Percentiles rank a stretch among this genome's conserved stretches.
Conservation (phyloP, 2,113 vertebrate species). For the Crotalus helleri region DNA sequence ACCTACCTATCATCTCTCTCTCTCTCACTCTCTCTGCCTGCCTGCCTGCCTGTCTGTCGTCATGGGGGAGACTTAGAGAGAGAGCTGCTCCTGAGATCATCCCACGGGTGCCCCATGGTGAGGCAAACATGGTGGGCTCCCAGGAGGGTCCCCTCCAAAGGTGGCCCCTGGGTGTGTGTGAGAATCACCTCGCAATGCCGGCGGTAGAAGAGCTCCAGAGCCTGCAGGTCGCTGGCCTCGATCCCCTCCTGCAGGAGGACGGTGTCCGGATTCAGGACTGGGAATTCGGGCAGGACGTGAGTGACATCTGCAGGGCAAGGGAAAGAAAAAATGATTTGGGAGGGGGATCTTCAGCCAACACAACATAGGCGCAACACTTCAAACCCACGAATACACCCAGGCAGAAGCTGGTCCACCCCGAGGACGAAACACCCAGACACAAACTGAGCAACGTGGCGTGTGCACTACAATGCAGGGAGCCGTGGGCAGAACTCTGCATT, state of each 20-base stretch:
- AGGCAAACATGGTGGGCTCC: neutral
- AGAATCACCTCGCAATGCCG: conserved; percentile 89
- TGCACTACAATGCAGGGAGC: too few relatives aligned
- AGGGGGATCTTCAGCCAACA: too few relatives aligned
- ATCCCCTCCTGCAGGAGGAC: conserved; percentile 81
- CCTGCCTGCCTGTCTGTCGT: too few relatives aligned
- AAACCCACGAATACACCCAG: too few relatives aligned
- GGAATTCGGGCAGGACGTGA: conserved; percentile 88
- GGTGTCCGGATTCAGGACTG: conserved; percentile 77
- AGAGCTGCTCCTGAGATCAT: neutral
- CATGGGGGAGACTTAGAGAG: neutral
- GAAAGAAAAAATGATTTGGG: neutral
- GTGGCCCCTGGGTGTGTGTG: neutral
- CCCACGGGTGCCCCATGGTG: accelerated
- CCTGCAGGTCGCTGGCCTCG: conserved; percentile 82
- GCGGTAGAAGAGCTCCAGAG: conserved; percentile 88
- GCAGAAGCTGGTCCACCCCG: too few relatives aligned
- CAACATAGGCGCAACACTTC: too few relatives aligned
- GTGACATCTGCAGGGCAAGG: conserved; percentile 75
- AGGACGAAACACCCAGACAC: too few relatives aligned
- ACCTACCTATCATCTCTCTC: too few relatives aligned
- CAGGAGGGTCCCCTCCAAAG: neutral
- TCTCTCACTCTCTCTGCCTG: too few relatives aligned
- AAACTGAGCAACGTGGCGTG: too few relatives aligned
- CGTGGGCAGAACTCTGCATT: too few relatives aligned